Evolutionary conservation across 1,140 invertebrate genomes (phyloP).

Genomic region (Drosophila malerkotliana): DNA sequence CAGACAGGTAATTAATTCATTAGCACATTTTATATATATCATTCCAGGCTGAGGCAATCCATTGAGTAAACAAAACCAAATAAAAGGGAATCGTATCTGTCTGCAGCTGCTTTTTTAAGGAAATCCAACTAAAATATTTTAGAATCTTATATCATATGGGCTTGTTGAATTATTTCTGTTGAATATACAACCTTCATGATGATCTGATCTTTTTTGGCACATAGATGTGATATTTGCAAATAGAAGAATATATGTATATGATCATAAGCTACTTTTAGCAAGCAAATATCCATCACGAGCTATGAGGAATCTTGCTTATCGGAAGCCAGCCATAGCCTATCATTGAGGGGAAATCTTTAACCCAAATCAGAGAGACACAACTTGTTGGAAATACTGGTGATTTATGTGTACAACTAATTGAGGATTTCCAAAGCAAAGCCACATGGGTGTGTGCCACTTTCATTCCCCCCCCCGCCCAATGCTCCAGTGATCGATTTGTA

Average conservation of each 20-base stretch:
- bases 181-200: constrained; percentile 9
- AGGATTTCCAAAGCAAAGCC: constrained; percentile 48
- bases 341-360: constrained; percentile 62
- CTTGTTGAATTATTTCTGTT: constrained; percentile 1
- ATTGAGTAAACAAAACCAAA: constrained; percentile 15
- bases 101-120: constrained; percentile 35
- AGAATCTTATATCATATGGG: constrained; percentile 1
- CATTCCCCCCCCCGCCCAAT: constrained; percentile 11
- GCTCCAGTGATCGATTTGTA: constrained; percentile 67
- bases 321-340: constrained; percentile 10
- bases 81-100: constrained; percentile 18
- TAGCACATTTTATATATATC: constrained; percentile 53
- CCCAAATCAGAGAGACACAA: constrained; percentile 52
- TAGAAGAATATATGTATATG: constrained; percentile 4
- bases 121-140: constrained; percentile 35
- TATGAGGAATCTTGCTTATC: constrained; percentile 8
- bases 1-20: constrained; percentile 74
- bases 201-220: constrained; percentile 35
- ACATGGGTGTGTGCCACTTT: constrained; percentile 60
- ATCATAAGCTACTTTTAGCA: constrained; percentile 14
- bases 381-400: constrained; percentile 34
- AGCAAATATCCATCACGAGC: neutral
- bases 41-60: constrained; percentile 20
- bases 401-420: constrained; percentile 74
- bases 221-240: constrained; percentile 31